Evolutionary conservation across 2,797 vertebrate species (phyloP), one percentile per base, ranked within the genome.

Genomic region (Pangasius mekongensis): DNA sequence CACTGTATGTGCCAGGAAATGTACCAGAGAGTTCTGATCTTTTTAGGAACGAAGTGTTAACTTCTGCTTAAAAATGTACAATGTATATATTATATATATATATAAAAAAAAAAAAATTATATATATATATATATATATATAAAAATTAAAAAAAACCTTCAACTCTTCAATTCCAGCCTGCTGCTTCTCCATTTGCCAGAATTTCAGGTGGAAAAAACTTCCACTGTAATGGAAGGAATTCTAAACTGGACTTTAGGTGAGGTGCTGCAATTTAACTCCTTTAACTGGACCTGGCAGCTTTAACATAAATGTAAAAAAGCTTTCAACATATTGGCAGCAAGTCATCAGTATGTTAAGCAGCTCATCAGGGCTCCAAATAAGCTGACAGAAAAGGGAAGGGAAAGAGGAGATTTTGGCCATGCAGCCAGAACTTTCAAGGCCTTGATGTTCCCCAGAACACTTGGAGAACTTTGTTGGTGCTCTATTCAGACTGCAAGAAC

Each of bases 311-410:
- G 39, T 52, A 47, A 87, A 89, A 88, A 77, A 64, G 43, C 62
- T 90, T 90, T 89, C 77, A 85, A 87, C 20, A 47, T 67, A 66
- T 85, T 52, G 77, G 54, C 56, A 6, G 36, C 33, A n/a, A 73
- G 76, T 83, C 87, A 88, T 85, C 87, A 86, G 82, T 71, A 88
- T 88, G 89, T 86, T 88, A 64, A 7, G 30, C 47, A 82, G 84
- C 69, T 85, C 83, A 90, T 85, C 76, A 83, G 5, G 30, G 67
- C 62, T 64, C 84, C 80, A 71, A 87, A 83, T 36, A 62, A 36
- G 30, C 47, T 30, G 24, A 83, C 67, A 71, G 86, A 81, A 80
- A 71, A 82, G 33, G 49, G 83, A 47, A 84, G 73, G 86, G 83
- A 88, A 77, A 73, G 66, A 24, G 84, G 71, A 84, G 66, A 88